Base-by-base conservation (phyloP, 2,113 vertebrate genomes). In the Plecotus auritus region DNA sequence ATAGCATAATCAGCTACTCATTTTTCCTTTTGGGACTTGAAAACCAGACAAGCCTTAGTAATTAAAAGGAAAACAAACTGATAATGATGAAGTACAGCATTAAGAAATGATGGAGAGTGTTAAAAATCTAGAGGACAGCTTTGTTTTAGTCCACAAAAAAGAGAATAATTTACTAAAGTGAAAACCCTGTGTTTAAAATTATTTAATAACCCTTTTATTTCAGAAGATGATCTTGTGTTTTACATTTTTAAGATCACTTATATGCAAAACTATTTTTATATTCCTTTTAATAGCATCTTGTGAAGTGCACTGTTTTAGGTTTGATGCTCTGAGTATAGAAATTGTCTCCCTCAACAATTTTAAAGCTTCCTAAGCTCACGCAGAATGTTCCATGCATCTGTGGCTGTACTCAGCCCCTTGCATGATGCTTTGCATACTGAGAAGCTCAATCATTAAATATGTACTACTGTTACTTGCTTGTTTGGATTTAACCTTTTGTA, bases 11-110 rank as follows among this genome's bases (percentile, higher is more conserved):
- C 0, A 51, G 56, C 61, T 78, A 37, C 9, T 88, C 28, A 74
- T 61, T 89, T 83, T 83, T 78, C 2, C 54, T 59, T 93, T 61
- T 84, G 7, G 67, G 10, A 45, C 28, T 49, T 47, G 16, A 88
- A 81, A 45, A 47, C 5, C 20, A 83, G 40, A 83, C 0, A 92
- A 78, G 8, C 7, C 8, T 73, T 82, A 72, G 17, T 61, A 78
- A 92, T 83, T 74, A 32, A 90, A 90, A 90, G 59, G 16, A 78
- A 95, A 93, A 88, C 30, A 92, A 85, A 90, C 23, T 20, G 18
- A 54, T 59, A 2, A 76, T 81, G 17, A 69, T 90, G 28, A 85
- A 59, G 18, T 67, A 45, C 8, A 91, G 37, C 69, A 78, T 4
- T 67, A 88, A 95, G 83, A 88, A 83, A n/a, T 47, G 40, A 90